Conservation (phyloP, 2,113 vertebrate genomes). For the Sinocyclocheilus rhinocerous region DNA sequence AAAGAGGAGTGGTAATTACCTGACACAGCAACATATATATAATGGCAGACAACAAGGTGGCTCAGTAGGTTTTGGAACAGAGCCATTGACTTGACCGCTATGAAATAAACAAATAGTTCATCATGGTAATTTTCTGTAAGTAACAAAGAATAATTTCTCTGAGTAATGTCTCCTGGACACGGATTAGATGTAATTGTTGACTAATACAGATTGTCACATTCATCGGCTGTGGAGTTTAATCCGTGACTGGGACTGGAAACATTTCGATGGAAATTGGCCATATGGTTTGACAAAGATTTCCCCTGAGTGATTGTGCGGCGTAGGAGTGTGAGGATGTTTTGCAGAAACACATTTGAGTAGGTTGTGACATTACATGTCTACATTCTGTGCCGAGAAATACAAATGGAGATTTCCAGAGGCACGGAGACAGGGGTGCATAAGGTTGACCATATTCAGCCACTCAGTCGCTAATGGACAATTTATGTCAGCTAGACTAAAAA, state of each 20-base stretch:
- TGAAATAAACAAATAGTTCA: not conserved
- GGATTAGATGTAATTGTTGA: not conserved
- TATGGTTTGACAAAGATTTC: slow-evolving; percentile 22
- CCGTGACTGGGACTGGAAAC: not conserved
- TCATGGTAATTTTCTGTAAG: not conserved
- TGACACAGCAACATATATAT: not conserved
- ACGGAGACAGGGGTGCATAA: not conserved
- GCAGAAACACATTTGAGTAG: slow-evolving; percentile 15
- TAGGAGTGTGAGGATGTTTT: slow-evolving; percentile 11
- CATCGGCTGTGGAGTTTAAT: not conserved
- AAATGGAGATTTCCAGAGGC: slow-evolving; percentile 16
- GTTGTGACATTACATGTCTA: slow-evolving; percentile 18
- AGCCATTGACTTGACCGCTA: not conserved
- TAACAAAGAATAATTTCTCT: not conserved
- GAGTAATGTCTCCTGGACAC: not conserved
- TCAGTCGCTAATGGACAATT: slow-evolving; percentile 24
- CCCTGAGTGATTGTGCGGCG: not conserved
- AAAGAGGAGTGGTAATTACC: not conserved
- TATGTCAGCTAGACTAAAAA: slow-evolving; percentile 23
- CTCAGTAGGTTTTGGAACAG: not conserved
- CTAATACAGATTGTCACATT: not conserved
- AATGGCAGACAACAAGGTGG: not conserved
- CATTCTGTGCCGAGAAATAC: slow-evolving; percentile 3
- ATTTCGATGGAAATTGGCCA: not conserved
- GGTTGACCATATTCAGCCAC: slow-evolving; percentile 25